Evolutionary conservation across 2,888 invertebrate species (phyloP), one percentile per base, ranked within the genome.

Genomic region (Entomobrya proxima): DNA sequence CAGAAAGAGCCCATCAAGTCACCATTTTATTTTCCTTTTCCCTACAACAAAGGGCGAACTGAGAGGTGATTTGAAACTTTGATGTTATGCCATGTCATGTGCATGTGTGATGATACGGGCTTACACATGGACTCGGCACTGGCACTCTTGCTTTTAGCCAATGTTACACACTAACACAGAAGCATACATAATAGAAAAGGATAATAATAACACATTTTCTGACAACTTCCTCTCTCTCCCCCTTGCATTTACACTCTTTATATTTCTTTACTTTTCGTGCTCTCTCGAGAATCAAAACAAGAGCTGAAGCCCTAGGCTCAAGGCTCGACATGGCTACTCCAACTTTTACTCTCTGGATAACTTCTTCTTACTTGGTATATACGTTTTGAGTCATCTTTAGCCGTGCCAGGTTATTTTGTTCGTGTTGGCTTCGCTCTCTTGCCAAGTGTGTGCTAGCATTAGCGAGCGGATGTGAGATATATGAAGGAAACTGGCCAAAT

Each of bases 191-290:
- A 74, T 74, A 61, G 81, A 72, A 61, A 61, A 61, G 61, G 37
- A 50, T 50, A 72, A 47, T 80, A 55, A 81, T 81, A 74, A 37
- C 81, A 72, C 74, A 74, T 81, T 74, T 74, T 74, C 74, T 81
- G 58, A 81, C 81, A 74, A 81, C 81, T 74, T 81, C 81, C 81
- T 67, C 50, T 24, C 64, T 67, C 52, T 40, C 74, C 24, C 44
- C 24, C 40, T 21, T 21, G 9, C 61, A 35, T 32, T 18, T 32
- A 50, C 30, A 30, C 72, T 72, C 18, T 72, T 72, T 50, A 64
- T 72, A 50, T 72, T 50, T 50, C 32, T 69, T 69, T 69, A n/a
- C 47, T 72, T 72, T 72, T 58, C 47, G 11, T 61, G 27, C 50
- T 69, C 80, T 80, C 80, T 55, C 37, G 69, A 69, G 67, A 80